These are phyloP conservation scores for Falco novaeseelandiae DNA, from an alignment of 2,797 vertebrate species.

Conservation along the genomic window DNA sequence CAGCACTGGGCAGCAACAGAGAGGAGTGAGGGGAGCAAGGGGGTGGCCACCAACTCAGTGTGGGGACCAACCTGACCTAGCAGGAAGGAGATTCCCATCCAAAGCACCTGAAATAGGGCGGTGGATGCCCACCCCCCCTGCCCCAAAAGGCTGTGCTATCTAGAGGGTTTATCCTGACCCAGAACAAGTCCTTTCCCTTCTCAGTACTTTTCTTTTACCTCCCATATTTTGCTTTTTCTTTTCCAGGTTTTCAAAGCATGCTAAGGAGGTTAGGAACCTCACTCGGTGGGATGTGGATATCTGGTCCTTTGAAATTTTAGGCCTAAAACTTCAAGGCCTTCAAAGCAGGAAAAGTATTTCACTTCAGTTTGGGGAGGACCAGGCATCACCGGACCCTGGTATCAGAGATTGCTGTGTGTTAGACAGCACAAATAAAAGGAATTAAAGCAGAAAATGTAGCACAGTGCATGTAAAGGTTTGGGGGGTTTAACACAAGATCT, in stretches of 20 bases:
- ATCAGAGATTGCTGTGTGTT: not conserved
- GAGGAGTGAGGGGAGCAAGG: not conserved
- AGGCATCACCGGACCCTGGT: not conserved
- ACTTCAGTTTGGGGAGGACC: not conserved
- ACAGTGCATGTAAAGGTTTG: not conserved
- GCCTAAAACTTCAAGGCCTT: not conserved
- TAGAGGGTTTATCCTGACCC: not conserved
- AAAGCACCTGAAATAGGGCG: not conserved
- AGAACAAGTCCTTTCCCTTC: not conserved
- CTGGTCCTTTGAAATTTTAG: not conserved
- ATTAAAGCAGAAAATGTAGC: not conserved
- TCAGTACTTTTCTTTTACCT: not conserved
- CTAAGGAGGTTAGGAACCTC: not conserved
- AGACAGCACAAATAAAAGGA: not conserved
- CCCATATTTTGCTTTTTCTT: not conserved
- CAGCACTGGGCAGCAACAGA: not conserved
- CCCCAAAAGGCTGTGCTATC: not conserved
- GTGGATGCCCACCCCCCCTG: not conserved
- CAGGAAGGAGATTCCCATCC: not conserved
- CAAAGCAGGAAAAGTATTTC: not conserved
- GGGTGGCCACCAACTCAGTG: not conserved
- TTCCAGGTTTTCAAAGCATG: not conserved
- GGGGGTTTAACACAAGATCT: not conserved
- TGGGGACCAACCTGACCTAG: not conserved
- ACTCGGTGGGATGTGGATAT: not conserved